phyloP scores from a whole-genome alignment of 2,797 vertebrate genomes.

The Pseudotriccus pelzelni region DNA sequence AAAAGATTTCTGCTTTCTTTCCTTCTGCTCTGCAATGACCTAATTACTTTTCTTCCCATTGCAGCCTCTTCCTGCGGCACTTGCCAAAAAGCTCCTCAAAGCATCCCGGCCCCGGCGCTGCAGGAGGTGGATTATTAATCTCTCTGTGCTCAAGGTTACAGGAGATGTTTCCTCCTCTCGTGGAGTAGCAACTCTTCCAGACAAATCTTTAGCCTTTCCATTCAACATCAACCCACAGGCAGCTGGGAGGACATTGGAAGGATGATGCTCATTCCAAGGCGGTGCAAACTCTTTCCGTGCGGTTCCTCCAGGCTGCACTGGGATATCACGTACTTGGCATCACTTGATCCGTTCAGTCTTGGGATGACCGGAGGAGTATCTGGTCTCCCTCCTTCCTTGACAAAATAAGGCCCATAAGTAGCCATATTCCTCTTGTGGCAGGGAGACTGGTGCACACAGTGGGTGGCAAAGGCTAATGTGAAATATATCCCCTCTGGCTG shows the following conservation, averaged over 20 bases:
- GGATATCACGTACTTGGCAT: background rate
- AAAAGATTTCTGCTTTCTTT: background rate
- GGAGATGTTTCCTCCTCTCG: conserved; percentile 11
- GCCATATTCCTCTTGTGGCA: background rate
- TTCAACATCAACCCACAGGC: background rate
- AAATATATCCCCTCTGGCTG: background rate
- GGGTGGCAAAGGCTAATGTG: background rate
- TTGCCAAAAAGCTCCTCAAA: conserved; percentile 43
- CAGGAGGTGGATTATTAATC: background rate
- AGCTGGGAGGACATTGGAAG: background rate
- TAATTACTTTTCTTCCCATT: conserved; percentile 49
- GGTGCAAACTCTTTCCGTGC: background rate
- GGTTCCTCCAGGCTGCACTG: background rate
- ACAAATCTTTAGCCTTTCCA: conserved; percentile 6
- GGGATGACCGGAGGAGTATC: background rate
- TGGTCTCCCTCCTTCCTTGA: background rate
- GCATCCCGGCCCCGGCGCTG: background rate
- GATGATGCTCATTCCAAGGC: background rate
- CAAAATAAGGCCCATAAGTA: background rate
- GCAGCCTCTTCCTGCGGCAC: conserved; percentile 20
- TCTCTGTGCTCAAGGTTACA: conserved; percentile 43
- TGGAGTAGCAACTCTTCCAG: background rate
- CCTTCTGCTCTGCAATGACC: background rate
- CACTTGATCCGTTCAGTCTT: rapidly evolving
- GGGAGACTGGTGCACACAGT: background rate